These are phyloP conservation scores for Botia almorhae DNA, from an alignment of 2,797 vertebrate species.

Conservation along the genomic window DNA sequence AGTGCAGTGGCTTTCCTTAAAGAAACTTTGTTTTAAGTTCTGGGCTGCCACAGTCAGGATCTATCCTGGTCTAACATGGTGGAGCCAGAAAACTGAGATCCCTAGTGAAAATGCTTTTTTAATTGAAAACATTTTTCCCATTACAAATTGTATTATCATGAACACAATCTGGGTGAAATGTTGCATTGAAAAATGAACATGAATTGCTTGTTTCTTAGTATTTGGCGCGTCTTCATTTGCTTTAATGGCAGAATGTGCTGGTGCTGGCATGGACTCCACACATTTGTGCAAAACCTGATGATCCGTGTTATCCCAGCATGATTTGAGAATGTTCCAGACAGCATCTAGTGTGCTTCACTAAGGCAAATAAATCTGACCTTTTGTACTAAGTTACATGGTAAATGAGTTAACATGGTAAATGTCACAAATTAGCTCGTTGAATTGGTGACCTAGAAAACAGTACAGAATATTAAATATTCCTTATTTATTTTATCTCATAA, in stretches of 20 bases:
- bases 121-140: too few relatives aligned
- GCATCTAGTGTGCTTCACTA: not conserved
- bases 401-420: conserved; percentile 2
- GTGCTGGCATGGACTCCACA: not conserved
- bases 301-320: conserved; percentile 6
- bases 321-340: conserved; percentile 1
- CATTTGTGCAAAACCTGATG: conserved; percentile 3
- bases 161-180: not conserved
- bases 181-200: not conserved
- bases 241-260: not conserved
- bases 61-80: too few relatives aligned
- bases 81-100: not conserved
- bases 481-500: not conserved
- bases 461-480: not conserved
- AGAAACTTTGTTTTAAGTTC: too few relatives aligned
- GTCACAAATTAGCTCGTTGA: not conserved
- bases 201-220: not conserved
- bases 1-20: too few relatives aligned
- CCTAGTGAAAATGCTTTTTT: too few relatives aligned
- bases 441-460: not conserved
- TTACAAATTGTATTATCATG: not conserved
- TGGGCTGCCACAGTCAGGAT: too few relatives aligned
- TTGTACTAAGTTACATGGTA: not conserved
- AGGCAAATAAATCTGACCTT: not conserved
- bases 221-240: not conserved